Percentiles rank a stretch among this genome's conserved stretches.
These are phyloP conservation scores for Myzus persicae DNA, from an alignment of 1,140 invertebrate genomes.

Conservation along the genomic window DNA sequence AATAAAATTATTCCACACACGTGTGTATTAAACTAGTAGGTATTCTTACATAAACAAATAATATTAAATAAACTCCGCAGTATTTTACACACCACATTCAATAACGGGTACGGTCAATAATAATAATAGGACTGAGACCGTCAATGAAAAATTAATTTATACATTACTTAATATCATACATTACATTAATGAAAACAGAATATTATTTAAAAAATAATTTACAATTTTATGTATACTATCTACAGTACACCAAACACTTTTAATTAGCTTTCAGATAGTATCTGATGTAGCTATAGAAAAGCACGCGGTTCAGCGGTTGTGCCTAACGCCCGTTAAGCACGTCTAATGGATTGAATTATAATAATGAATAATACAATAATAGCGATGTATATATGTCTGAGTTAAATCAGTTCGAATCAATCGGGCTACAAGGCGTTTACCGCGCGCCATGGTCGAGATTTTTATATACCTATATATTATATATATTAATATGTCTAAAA, in stretches of 20 bases:
- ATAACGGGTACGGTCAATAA: neutral
- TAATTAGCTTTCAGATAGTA: neutral
- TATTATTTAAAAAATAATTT: neutral
- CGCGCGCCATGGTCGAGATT: neutral
- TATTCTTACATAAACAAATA: no score
- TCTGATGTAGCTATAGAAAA: neutral
- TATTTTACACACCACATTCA: neutral
- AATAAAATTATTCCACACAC: no score
- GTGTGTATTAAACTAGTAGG: no score
- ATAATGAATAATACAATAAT: neutral
- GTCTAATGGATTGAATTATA: neutral
- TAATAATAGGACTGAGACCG: neutral
- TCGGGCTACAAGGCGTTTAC: neutral
- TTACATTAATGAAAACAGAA: neutral
- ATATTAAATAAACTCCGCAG: neutral
- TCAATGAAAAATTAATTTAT: neutral
- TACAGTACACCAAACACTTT: neutral
- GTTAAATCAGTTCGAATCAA: constrained; percentile 1
- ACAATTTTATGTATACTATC: neutral
- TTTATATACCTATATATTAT: neutral
- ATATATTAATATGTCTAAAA: neutral
- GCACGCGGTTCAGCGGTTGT: neutral
- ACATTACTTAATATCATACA: neutral
- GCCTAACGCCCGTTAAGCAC: neutral
- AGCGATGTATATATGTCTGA: neutral